Base-by-base conservation (phyloP, 2,888 invertebrate genomes). In the Thumatha senex region DNA sequence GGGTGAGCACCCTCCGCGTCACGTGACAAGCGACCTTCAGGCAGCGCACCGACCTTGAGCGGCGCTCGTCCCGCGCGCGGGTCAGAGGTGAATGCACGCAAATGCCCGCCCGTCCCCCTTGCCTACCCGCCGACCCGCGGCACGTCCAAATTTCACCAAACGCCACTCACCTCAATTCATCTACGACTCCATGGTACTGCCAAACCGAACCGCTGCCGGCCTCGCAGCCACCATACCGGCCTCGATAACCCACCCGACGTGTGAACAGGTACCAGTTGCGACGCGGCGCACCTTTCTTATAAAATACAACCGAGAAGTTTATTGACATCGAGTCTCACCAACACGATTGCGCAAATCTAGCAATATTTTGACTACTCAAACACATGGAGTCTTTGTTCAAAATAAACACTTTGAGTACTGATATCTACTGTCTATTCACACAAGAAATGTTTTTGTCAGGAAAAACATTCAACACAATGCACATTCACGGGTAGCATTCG, bases 31-130 rank as follows among this genome's bases (percentile, higher is more conserved):
- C 89, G 90, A 91, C 91, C 91, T 91, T 90, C 91, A 88, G 81
- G 83, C 88, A 83, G 90, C 89, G 87, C 89, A 88, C 87, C 91
- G 90, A 90, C 91, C 91, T 90, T 90, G 91, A 87, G 88, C 82
- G 82, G 67, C 83, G 85, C 80, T 81, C 87, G 87, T 81, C 84
- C 81, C 88, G 85, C 84, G 80, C 84, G 85, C 90, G 89, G 90
- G 90, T 90, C 90, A 90, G 90, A 90, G 90, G 90, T 91, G 89
- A 89, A 90, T 85, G 90, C 83, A 86, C 90, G 85, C 78, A 66
- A 61, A 67, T 67, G 65, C 70, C 60, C 74, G 67, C 72, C 70
- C 76, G 72, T 81, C 63, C 78, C 69, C 77, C 63, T 71, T 62
- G 65, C 59, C 56, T 64, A 58, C 63, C 67, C 67, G 38, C 68